Evolutionary conservation across 2,113 vertebrate species (phyloP), one percentile per base, ranked within the genome.

Genomic region (Pseudorhombus dupliciocellatus): DNA sequence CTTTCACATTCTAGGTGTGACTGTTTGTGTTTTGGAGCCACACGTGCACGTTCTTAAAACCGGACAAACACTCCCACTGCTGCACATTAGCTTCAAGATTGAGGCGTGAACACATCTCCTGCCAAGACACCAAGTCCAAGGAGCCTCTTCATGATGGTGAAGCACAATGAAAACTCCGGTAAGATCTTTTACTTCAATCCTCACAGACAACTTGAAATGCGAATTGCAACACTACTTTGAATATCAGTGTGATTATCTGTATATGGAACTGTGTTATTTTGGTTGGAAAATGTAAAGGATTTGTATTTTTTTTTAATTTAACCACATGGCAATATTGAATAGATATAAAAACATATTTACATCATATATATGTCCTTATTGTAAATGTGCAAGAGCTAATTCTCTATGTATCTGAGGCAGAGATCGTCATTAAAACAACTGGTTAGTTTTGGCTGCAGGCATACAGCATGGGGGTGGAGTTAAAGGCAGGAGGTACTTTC

Each of bases 11-110:
- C 31, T 18, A 10, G 21, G 31, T 22, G 31, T 5, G 46, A 4
- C 12, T 59, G 55, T 68, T 84, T 82, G 24, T 78, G 18, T 88
- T 85, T 63, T 70, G 59, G 62, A 16, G 0, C 14, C 22, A 40
- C 82, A 75, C 53, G 66, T 77, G 75, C n/a, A 1, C 12, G 0
- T 0, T 57, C 53, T 81, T 69, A 81, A 75, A 80, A 5, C 2
- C 68, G 15, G 59, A 1, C 6, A 14, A 14, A 7, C 48, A 3
- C 7, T 42, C 8, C 5, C 2, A 4, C 22, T 30, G 62, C 18
- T 25, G 11, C 2, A 40, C 18, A 68, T 5, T 5, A n/a, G 0
- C n/a, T 50, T 3, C 12, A 12, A 66, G 44, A 78, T 0, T 53
- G 50, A 52, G 60, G 61, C 1, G 0, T 12, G 58, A 75, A 9